These are phyloP conservation scores for Nyctibius bracteatus DNA, from an alignment of 2,113 vertebrate genomes.

Conservation along the genomic window DNA sequence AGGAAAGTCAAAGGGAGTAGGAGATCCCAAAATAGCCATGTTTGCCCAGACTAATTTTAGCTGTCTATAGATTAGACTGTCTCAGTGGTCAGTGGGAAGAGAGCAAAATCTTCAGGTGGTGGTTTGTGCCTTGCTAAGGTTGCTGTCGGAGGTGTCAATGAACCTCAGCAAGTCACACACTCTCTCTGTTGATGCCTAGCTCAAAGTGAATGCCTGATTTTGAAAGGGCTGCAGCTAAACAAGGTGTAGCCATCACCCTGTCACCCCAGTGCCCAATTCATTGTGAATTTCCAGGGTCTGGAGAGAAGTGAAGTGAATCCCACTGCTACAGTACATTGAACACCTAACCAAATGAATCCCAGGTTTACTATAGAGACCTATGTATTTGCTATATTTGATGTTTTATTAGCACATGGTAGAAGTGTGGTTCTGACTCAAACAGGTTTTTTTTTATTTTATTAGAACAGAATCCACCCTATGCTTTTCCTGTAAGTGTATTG, in stretches of 20 bases:
- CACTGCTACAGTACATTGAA: neutral
- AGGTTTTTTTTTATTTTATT: neutral
- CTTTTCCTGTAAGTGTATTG: neutral
- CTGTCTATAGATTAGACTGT: neutral
- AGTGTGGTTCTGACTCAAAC: neutral
- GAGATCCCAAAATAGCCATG: neutral
- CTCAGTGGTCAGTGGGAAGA: neutral
- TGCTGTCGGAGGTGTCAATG: neutral
- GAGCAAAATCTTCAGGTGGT: fast-evolving
- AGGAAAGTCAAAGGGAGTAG: neutral
- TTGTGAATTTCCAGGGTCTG: neutral
- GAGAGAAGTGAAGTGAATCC: neutral
- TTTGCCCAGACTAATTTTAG: neutral
- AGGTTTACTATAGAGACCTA: neutral
- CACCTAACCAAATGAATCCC: neutral
- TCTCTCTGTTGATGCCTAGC: neutral
- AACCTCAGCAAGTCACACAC: neutral
- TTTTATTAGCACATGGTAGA: neutral
- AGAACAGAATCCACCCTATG: neutral
- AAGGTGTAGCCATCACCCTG: neutral
- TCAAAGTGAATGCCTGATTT: neutral
- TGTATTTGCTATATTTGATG: neutral
- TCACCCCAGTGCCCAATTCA: neutral
- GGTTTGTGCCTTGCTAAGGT: neutral
- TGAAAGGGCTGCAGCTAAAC: neutral